Percentiles rank a stretch among this genome's conserved stretches.
These are phyloP conservation scores for Phalloptychus januarius DNA, from an alignment of 2,797 vertebrate species.

Conservation along the genomic window DNA sequence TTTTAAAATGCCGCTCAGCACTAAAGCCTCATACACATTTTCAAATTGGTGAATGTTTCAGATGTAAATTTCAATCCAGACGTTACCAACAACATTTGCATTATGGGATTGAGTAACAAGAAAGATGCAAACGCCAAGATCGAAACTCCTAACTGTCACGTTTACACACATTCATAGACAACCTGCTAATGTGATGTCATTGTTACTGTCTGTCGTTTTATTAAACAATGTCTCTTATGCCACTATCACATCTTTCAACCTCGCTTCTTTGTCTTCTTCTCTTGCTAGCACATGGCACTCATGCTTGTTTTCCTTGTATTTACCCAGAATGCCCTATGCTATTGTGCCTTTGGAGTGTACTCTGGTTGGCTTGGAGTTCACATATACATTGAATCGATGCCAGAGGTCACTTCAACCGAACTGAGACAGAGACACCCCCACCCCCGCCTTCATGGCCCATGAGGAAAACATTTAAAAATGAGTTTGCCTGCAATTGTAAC, in stretches of 20 bases:
- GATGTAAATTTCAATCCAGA: not conserved
- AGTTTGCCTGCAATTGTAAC: not conserved
- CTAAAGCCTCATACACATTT: not conserved
- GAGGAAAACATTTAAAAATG: not conserved
- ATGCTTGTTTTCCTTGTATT: too few species aligned
- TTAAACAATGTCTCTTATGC: not conserved
- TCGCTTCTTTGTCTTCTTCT: not conserved
- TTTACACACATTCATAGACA: not conserved
- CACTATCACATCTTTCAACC: not conserved
- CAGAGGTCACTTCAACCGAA: too few species aligned
- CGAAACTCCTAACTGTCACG: not conserved
- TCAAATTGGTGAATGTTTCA: not conserved
- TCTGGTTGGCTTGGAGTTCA: too few species aligned
- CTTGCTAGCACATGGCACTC: too few species aligned
- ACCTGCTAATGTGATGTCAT: not conserved
- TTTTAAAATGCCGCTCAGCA: constrained; percentile 4
- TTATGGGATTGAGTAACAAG: not conserved
- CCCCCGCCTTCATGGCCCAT: not conserved
- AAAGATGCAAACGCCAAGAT: not conserved
- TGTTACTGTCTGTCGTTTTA: not conserved
- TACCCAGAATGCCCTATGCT: too few species aligned
- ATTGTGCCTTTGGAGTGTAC: too few species aligned
- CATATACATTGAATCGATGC: too few species aligned
- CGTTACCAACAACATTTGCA: not conserved
- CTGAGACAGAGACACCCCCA: not conserved